Evolutionary conservation across 2,113 vertebrate species (phyloP).

Genomic region (Vulpes vulpes): DNA sequence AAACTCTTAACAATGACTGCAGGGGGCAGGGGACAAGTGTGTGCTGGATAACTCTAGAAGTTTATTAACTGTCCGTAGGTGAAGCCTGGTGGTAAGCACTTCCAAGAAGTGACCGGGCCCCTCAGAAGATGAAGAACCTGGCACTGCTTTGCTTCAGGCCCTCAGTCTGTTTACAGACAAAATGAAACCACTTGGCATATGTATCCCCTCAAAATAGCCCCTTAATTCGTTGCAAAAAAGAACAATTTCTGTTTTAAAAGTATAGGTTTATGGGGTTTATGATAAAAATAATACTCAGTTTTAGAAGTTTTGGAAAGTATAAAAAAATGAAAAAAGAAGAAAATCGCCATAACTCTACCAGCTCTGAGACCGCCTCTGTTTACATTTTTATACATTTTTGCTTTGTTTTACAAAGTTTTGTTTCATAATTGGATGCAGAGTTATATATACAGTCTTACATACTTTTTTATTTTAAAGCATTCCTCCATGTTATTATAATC

Average conservation of each 20-base stretch:
- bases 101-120: neutral
- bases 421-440: constrained; percentile 69
- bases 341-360: constrained; percentile 2
- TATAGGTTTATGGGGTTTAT: neutral
- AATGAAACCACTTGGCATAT: neutral
- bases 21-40: neutral
- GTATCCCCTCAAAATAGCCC: neutral
- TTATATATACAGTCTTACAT: constrained; percentile 65
- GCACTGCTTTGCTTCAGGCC: neutral
- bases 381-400: constrained; percentile 65
- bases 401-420: constrained; percentile 36
- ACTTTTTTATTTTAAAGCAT: constrained; percentile 69
- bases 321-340: constrained; percentile 29
- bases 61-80: neutral
- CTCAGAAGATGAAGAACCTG: neutral
- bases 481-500: constrained; percentile 60
- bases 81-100: neutral
- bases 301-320: constrained; percentile 49
- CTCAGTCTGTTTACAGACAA: neutral
- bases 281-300: constrained; percentile 30
- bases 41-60: neutral
- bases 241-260: constrained; percentile 25
- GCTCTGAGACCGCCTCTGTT: neutral
- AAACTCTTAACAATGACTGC: neutral
- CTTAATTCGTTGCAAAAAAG: neutral